Base-by-base conservation (phyloP, 2,888 invertebrate species). In the Argyresthia albistria region DNA sequence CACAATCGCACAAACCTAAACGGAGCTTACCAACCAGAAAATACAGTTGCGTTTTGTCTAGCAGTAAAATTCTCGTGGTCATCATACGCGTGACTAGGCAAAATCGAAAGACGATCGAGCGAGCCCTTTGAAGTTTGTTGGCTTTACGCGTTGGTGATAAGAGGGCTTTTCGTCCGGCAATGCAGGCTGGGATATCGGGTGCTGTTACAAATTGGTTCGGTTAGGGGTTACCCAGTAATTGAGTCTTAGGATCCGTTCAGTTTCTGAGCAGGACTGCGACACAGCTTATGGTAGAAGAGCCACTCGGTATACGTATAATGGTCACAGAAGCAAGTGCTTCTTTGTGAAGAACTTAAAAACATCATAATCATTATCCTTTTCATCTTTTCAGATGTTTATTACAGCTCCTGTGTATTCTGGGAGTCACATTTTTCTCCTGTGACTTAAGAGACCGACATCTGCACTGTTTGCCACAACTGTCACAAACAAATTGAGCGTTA, bases 21-120 rank as follows among this genome's bases (percentile, higher is more conserved):
- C 56, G 52, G 50, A 39, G 65, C 60, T 55, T 73, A 66, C 49
- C 8, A 15, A 51, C n/a, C 54, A 43, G 46, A 35, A 46, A 47
- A 60, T 57, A 74, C 60, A 65, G 76, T 64, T 57, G 56, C 61
- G 57, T 66, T 69, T 69, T 53, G 51, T 53, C 50, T 56, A 53
- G 62, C 52, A 45, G 43, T 16, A 51, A 52, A 58, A 59, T 64
- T 60, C 63, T 67, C 68, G 69, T 76, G 86, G 84, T 81, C 84
- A 86, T 84, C 84, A 84, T 77, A 76, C 78, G 86, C 80, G 83
- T 87, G 86, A 87, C 84, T 84, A 86, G 77, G 71, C 86, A 81
- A 80, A 25, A 25, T 80, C 64, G 66, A 64, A 76, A 81, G 78
- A 80, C 77, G 80, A 80, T 49, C 14, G 9, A n/a, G 9, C 39